A percentile compares a stretch with the other conserved stretches of the same genome.
Conservation (phyloP, 2,797 vertebrate species). For the Synanceia verrucosa region DNA sequence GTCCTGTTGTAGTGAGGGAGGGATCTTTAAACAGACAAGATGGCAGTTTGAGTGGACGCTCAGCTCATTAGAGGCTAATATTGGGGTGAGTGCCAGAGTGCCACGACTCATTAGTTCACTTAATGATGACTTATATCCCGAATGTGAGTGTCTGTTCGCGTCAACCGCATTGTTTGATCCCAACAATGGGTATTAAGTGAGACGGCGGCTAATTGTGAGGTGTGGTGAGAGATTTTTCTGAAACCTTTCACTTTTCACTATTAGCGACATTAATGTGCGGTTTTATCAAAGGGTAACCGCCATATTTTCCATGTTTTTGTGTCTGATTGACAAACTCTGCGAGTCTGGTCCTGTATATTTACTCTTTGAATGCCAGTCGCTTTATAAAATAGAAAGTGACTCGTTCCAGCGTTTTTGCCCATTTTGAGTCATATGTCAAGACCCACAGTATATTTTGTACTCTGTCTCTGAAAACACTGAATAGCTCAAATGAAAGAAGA, state of each 20-base stretch:
- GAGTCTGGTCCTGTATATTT: not conserved
- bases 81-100: slow-evolving; percentile 30
- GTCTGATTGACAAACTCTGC: not conserved
- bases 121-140: slow-evolving; percentile 29
- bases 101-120: slow-evolving; percentile 52
- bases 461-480: too few relatives aligned
- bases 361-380: too few relatives aligned
- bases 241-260: slow-evolving; percentile 12
- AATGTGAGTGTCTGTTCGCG: not conserved
- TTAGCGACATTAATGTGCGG: not conserved
- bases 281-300: not conserved
- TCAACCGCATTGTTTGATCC: slow-evolving; percentile 12
- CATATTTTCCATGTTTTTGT: not conserved
- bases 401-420: too few relatives aligned
- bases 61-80: slow-evolving; percentile 41
- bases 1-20: slow-evolving; percentile 1
- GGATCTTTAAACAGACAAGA: slow-evolving; percentile 9
- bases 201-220: slow-evolving; percentile 12
- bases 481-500: too few relatives aligned
- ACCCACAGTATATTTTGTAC: too few relatives aligned
- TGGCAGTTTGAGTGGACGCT: slow-evolving; percentile 37
- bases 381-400: too few relatives aligned
- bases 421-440: too few relatives aligned
- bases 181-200: slow-evolving; percentile 32
- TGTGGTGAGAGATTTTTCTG: slow-evolving; percentile 11